Evolutionary conservation across 2,797 vertebrate species (phyloP), one percentile per base, ranked within the genome.

Genomic region (Schizopygopsis malacanthus): DNA sequence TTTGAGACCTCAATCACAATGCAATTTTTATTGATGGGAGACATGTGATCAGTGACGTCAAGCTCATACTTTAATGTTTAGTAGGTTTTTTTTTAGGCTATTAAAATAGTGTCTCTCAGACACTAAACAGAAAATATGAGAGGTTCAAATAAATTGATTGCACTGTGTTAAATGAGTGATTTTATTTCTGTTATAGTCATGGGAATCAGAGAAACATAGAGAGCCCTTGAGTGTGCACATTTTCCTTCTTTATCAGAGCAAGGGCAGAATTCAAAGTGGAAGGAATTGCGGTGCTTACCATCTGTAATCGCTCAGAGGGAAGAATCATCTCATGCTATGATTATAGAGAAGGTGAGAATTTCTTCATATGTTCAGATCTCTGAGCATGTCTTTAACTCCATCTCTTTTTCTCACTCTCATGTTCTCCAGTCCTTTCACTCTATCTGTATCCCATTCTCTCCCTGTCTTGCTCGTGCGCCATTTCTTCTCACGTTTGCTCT

Each of bases 281-380:
- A 76, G 79, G 67, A 84, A 76, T 85, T 63, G 82, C 75, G 61
- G 63, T 75, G 81, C 85, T 75, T 88, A 72, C 85, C 70, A 87
- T 81, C 87, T 79, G 79, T 88, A 89, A 86, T 87, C 79, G 88
- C 77, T 83, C 50, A 45, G 41, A 79, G 71, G 69, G 47, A 84
- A 71, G 65, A 85, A 85, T 85, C 71, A 85, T 79, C 80, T 87
- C 47, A 69, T 79, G 41, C 84, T 79, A 52, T 82, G 88, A 83
- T 82, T 67, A 84, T 72, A 69, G 76, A 81, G 80, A 83, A 84
- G 81, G 83, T 87, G 76, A 88, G 63, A 89, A 81, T 88, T 87
- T 88, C 85, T 63, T 84, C 87, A 87, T 85, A 81, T 82, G 78
- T 77, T 87, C 65, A 87, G 78, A 86, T 54, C 73, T 69, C 37